Evolutionary conservation across 2,797 vertebrate species (phyloP), one percentile per base, ranked within the genome.

Genomic region (Tragopan temminckii): DNA sequence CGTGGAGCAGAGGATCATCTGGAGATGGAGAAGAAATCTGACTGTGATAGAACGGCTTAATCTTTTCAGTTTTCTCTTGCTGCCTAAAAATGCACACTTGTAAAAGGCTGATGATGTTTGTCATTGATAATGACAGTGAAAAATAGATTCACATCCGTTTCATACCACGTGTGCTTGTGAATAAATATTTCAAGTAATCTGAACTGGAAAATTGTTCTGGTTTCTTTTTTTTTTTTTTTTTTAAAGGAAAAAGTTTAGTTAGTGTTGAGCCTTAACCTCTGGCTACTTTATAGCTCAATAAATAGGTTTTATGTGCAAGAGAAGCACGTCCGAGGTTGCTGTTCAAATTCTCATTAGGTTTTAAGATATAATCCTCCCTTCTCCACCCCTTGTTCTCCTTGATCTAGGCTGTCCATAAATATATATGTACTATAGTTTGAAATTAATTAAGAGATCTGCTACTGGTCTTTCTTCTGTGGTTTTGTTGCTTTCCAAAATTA

Each of bases 151-250:
- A 33, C 80, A 45, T 86, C 85, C 53, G 52, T 92, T 84, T 24
- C 40, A 59, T 79, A n/a, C 78, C 31, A 0, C 33, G 27, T 68
- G 48, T 63, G 83, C 59, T 84, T 81, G 36, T 61, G 74, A 93
- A 88, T 96, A 96, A 95, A 93, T 85, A 53, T 45, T 77, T 95
- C 8, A 31, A 48, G 57, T 62, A 36, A 52, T 75, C 40, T 25
- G 19, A 43, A 55, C 12, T 72, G 43, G 35, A 61, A 79, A 55
- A 55, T 2, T 11, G 6, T 38, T 7, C 58, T 63, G 1, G 0
- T 79, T 42, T 42, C 4, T 45, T 43, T 9, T 9, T 20, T 21
- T 58, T 45, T 43, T 9, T 9, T 20, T 21, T 58, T 84, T 67
- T 19, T 1, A 3, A 81, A 55, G 13, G 13, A 15, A 66, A 19